Percentiles rank a stretch among this genome's conserved stretches.
Evolutionary conservation across 2,113 vertebrate genomes (phyloP).

Genomic region (Dipodomys stephensi): DNA sequence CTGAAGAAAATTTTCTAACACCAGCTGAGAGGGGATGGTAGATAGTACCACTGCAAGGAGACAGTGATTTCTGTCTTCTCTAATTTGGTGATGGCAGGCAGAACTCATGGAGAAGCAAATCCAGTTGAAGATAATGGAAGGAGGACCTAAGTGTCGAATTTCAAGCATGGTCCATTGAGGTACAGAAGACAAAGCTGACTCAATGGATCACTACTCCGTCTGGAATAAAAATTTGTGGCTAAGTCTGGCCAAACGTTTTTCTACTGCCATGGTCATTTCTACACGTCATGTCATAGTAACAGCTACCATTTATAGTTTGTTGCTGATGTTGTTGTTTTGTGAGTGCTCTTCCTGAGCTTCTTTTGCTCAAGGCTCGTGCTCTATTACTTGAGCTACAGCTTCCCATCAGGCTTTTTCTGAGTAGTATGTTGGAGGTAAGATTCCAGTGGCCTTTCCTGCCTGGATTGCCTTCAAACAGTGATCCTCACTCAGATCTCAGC

Average conservation of each 20-base stretch:
- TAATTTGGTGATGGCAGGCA: neutral
- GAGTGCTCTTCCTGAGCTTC: too few relatives aligned
- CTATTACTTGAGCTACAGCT: too few relatives aligned
- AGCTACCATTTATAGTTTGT: neutral
- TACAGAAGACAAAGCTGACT: neutral
- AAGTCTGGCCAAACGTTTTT: neutral
- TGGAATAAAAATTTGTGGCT: neutral
- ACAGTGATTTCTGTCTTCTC: neutral
- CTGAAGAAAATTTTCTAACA: neutral
- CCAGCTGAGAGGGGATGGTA: rapidly evolving
- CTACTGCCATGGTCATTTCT: neutral
- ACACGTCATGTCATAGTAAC: neutral
- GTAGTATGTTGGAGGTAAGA: too few relatives aligned
- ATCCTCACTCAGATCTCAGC: too few relatives aligned
- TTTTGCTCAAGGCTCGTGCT: too few relatives aligned
- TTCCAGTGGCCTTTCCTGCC: too few relatives aligned
- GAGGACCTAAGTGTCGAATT: neutral
- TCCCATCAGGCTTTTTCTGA: too few relatives aligned
- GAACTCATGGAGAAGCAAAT: neutral
- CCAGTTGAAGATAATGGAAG: neutral
- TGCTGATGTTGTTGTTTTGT: too few relatives aligned
- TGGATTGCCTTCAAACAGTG: too few relatives aligned
- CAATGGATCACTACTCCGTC: neutral
- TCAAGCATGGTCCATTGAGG: neutral
- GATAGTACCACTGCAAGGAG: rapidly evolving